A percentile compares a stretch with the other conserved stretches of the same genome.
Conservation (phyloP, 2,888 invertebrate species). For the Cartodere bifasciata region DNA sequence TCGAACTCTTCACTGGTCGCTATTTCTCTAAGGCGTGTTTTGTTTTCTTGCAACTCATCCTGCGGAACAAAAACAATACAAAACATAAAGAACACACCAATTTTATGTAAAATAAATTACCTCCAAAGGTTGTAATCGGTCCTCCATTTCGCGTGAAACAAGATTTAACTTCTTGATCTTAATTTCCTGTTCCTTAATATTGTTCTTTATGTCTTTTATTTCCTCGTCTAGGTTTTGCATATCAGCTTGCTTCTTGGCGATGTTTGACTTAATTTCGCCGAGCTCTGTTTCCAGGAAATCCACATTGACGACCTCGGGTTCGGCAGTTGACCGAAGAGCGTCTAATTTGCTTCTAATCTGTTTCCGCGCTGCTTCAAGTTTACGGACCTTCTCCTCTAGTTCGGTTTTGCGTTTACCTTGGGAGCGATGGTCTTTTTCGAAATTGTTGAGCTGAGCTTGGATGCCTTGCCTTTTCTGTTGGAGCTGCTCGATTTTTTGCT, state of each 20-base stretch:
- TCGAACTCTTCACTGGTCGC: slow-evolving; percentile 23
- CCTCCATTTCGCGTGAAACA: slow-evolving; percentile 22
- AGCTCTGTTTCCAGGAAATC: slow-evolving; percentile 28
- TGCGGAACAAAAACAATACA: slow-evolving; percentile 20
- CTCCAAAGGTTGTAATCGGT: slow-evolving; percentile 22
- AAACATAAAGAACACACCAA: slow-evolving; percentile 2
- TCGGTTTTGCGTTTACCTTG: slow-evolving; percentile 20
- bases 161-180: slow-evolving; percentile 28
- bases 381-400: slow-evolving; percentile 25
- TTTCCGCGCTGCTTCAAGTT: slow-evolving; percentile 19
- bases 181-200: slow-evolving; percentile 31
- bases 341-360: slow-evolving; percentile 23
- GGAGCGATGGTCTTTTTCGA: slow-evolving; percentile 20
- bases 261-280: slow-evolving; percentile 29
- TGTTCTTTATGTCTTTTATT: slow-evolving; percentile 20
- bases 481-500: slow-evolving; percentile 18
- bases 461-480: slow-evolving; percentile 27
- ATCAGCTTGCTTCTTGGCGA: slow-evolving; percentile 32
- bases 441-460: slow-evolving; percentile 22
- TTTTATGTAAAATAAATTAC: slow-evolving; percentile 15
- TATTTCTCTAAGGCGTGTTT: slow-evolving; percentile 32
- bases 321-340: slow-evolving; percentile 26
- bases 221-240: slow-evolving; percentile 25
- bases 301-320: slow-evolving; percentile 28
- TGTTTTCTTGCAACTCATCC: slow-evolving; percentile 39